These are phyloP conservation scores for Drosophila trichaetosa DNA, from an alignment of 2,888 invertebrate genomes.

Conservation along the genomic window DNA sequence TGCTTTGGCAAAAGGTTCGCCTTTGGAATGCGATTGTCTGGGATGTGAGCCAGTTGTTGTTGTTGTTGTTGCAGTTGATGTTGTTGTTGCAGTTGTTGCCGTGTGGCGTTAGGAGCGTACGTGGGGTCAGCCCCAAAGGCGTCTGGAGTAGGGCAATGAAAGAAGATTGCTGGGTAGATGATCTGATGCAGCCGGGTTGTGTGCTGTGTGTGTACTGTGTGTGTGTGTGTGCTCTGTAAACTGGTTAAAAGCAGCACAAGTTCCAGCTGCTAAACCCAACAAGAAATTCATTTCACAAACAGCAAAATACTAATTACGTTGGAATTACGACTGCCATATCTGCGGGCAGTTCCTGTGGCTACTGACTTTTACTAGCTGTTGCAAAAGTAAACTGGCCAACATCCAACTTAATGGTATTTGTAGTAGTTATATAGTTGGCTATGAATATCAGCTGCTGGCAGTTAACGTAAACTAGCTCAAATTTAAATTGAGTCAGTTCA, in stretches of 20 bases:
- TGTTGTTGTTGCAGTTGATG: conserved; percentile 6
- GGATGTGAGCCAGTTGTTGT: conserved; percentile 31
- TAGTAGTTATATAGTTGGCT: background rate
- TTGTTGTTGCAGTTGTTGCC: conserved; percentile 24
- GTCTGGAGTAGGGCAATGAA: conserved; percentile 56
- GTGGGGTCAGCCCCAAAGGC: conserved; percentile 69
- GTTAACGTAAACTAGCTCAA: background rate
- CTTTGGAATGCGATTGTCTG: conserved; percentile 75
- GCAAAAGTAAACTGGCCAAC: background rate
- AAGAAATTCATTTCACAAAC: conserved; percentile 17
- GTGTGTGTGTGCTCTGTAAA: conserved; percentile 19
- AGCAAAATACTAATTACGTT: conserved; percentile 20
- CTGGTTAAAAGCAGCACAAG: conserved; percentile 35
- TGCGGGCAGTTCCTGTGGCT: background rate
- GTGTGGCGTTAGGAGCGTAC: conserved; percentile 66
- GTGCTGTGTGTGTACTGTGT: background rate
- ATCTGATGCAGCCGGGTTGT: conserved; percentile 32
- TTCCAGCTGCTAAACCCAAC: conserved; percentile 22
- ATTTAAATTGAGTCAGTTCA: background rate
- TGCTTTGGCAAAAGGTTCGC: conserved; percentile 49
- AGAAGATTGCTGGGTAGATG: conserved; percentile 39
- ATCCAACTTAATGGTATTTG: background rate
- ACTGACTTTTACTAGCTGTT: background rate
- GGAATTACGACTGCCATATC: conserved; percentile 2
- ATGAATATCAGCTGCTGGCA: background rate